Evolutionary conservation across 2,113 vertebrate genomes (phyloP), one percentile per base, ranked within the genome.

Genomic region (Antechinus flavipes): DNA sequence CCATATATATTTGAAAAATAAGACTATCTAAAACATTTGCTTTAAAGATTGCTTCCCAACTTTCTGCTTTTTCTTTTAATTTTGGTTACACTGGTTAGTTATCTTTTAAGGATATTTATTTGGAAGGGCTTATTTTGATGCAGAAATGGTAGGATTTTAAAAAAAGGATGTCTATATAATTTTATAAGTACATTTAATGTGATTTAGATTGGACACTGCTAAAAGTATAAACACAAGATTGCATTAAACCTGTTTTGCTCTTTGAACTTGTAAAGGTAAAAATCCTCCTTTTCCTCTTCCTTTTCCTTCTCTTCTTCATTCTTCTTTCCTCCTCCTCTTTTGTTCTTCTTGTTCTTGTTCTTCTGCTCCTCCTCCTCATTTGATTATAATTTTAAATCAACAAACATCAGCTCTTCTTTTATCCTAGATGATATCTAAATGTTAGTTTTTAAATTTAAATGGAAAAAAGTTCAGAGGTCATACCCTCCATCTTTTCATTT

Each of bases 311-410:
- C 35, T 12, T 9, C 56, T 58, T 11, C 56, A 27, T 30, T 27
- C 12, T 30, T 16, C 12, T 27, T 26, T 30, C 9, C 27, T 61
- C 11, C 58, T 16, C 5, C 61, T n/a, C 5, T 14, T 12, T 35
- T 5, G 2, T 3, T 35, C 2, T 7, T n/a, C 14, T 5, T 76
- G 4, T 5, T 76, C 9, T 1, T 76, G 4, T 14, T n/a, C 1
- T 16, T n/a, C 61, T 16, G 9, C n/a, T 42, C 6, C 19, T 84
- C 35, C 35, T 76, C 2, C 14, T n/a, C 1, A 6, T 42, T 9
- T 42, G 30, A 68, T 7, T 84, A 42, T 14, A 30, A 61, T 68
- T 68, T 68, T 16, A 68, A 68, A 84, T 84, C 0, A 9, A 84
- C n/a, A 84, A 84, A 84, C 7, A 84, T 42, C 42, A 42, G 35